Percentiles rank a stretch among this genome's conserved stretches.
These are phyloP conservation scores for Corydoras maculifer DNA, from an alignment of 2,113 vertebrate genomes.

Conservation along the genomic window DNA sequence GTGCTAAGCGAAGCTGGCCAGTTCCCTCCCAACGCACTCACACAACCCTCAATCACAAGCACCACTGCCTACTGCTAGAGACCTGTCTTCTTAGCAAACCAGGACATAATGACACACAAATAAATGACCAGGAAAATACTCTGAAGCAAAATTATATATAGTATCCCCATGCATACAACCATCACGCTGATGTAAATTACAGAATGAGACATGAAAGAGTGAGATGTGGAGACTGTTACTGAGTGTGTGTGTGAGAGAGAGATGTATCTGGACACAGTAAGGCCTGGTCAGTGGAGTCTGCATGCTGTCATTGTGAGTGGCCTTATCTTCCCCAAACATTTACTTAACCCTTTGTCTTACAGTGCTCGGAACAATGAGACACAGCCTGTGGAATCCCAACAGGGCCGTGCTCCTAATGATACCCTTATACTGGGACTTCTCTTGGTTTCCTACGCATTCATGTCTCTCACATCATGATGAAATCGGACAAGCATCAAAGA, in stretches of 20 bases:
- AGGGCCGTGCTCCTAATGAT: conserved; percentile 28
- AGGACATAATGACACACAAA: no score
- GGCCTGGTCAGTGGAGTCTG: conserved; percentile 68
- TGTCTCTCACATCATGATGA: conserved; percentile 12
- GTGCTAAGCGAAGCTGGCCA: conserved; percentile 49
- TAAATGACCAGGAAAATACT: no score
- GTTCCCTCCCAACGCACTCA: conserved; percentile 31
- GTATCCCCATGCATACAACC: no score
- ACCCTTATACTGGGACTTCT: conserved; percentile 32
- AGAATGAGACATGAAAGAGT: not conserved
- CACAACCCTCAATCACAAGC: conserved; percentile 30
- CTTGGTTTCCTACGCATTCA: conserved; percentile 37
- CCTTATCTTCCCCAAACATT: conserved; percentile 80
- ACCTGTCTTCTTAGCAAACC: no score
- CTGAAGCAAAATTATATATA: no score
- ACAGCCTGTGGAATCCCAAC: conserved; percentile 56
- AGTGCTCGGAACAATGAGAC: conserved; percentile 66
- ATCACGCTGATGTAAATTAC: no score
- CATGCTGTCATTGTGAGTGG: conserved; percentile 73
- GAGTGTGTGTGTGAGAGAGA: conserved; percentile 28
- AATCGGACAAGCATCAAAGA: conserved; percentile 11
- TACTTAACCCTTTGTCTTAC: conserved; percentile 82
- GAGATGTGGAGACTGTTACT: conserved; percentile 14
- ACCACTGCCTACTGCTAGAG: conserved; percentile 9
- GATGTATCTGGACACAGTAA: conserved; percentile 52